These are phyloP conservation scores for Dipus sagitta DNA, from an alignment of 2,797 vertebrate genomes.

Conservation along the genomic window DNA sequence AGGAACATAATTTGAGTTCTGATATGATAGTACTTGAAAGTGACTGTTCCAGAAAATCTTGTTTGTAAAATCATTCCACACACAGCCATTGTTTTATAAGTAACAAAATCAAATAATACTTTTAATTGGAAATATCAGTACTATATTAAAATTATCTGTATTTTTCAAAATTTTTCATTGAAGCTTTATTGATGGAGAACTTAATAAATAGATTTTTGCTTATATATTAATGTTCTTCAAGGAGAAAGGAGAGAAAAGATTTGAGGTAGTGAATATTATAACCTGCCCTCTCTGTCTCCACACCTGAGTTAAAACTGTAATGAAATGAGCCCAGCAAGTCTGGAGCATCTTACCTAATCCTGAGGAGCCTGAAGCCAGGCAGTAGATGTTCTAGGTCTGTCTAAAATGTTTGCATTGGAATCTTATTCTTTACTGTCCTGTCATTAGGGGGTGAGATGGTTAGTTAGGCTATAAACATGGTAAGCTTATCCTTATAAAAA, in stretches of 20 bases:
- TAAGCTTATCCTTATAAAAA: neutral
- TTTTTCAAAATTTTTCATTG: neutral
- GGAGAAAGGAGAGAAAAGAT: neutral
- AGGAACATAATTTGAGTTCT: neutral
- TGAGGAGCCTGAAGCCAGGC: too few species aligned
- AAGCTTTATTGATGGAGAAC: neutral
- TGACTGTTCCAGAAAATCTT: neutral
- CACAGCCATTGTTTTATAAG: neutral
- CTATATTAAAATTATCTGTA: too few species aligned
- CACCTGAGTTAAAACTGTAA: neutral
- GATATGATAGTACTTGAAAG: neutral
- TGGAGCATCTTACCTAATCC: neutral
- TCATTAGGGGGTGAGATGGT: neutral
- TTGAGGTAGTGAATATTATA: neutral
- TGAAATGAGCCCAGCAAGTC: neutral
- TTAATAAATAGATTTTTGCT: neutral
- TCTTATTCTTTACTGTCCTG: neutral
- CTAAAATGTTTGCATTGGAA: neutral
- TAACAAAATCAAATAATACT: neutral
- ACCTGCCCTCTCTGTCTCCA: neutral
- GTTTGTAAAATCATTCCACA: neutral
- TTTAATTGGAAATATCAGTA: too few species aligned
- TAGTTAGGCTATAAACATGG: neutral
- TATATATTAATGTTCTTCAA: too few species aligned
- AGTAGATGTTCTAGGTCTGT: neutral